phyloP scores from a whole-genome alignment of 1,140 invertebrate genomes.

The Triops cancriformis region DNA sequence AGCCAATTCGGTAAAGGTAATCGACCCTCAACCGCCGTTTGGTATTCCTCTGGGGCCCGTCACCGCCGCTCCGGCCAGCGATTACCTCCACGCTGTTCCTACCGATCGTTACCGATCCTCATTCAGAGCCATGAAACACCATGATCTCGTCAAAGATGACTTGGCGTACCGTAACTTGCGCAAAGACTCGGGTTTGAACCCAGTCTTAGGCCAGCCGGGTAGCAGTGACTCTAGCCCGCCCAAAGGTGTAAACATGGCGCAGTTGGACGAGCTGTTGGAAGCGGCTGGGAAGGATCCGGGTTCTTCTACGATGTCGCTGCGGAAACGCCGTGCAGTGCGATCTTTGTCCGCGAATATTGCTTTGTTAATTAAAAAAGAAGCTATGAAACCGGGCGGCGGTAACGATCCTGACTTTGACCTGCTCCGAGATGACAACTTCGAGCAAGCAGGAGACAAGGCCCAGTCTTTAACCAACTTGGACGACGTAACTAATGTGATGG shows the following conservation, averaged over 20 bases:
- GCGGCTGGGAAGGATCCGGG: conserved; percentile 25
- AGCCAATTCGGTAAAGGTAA: conserved; percentile 56
- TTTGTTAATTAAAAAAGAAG: conserved; percentile 47
- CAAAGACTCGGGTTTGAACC: conserved; percentile 51
- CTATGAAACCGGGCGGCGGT: not conserved
- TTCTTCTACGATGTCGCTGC: conserved; percentile 32
- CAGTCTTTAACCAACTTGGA: conserved; percentile 38
- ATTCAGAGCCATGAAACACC: conserved; percentile 56
- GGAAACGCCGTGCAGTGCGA: conserved; percentile 64
- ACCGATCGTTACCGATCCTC: conserved; percentile 40
- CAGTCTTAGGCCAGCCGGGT: conserved; percentile 33
- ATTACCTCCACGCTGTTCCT: conserved; percentile 70
- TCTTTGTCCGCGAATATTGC: conserved; percentile 72
- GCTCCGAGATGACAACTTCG: conserved; percentile 34
- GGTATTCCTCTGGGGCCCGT: conserved; percentile 77
- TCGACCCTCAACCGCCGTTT: conserved; percentile 76
- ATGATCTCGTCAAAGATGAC: conserved; percentile 77
- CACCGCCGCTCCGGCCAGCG: conserved; percentile 59
- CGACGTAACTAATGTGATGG: not conserved
- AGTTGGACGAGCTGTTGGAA: conserved; percentile 35
- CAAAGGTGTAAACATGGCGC: conserved; percentile 35
- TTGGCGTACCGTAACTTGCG: conserved; percentile 71
- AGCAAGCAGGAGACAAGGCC: conserved; percentile 38
- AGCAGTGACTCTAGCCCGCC: conserved; percentile 34
- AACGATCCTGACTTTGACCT: conserved; percentile 15